Evolutionary conservation across 2,113 vertebrate genomes (phyloP).

Genomic region (Menura novaehollandiae): DNA sequence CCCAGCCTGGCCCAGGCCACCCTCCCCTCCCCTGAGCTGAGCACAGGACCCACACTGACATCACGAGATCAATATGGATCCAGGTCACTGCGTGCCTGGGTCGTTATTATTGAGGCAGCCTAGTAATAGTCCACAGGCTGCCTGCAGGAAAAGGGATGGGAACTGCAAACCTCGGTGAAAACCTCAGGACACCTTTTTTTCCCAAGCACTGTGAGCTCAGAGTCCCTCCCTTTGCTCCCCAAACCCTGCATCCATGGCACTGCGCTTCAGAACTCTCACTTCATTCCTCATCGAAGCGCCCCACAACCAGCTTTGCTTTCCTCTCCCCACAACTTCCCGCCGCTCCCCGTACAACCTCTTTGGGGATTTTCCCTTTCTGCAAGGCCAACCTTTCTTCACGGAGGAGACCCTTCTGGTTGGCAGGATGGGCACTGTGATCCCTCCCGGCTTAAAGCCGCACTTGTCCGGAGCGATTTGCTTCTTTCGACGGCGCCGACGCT

Average conservation of each 20-base stretch:
- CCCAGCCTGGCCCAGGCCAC: background rate
- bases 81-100: fast-evolving
- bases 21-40: background rate
- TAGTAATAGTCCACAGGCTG: background rate
- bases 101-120: fast-evolving
- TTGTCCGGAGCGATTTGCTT: conserved; percentile 79
- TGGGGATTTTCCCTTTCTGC: background rate
- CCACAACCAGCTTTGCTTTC: background rate
- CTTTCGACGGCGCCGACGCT: conserved; percentile 87
- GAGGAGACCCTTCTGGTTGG: conserved; percentile 81
- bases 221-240: background rate
- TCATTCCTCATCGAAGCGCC: fast-evolving
- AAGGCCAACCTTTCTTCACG: conserved; percentile 84
- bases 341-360: background rate
- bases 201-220: background rate
- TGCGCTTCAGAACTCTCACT: background rate
- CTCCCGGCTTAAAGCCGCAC: conserved; percentile 73
- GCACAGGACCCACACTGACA: fast-evolving
- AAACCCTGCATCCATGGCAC: background rate
- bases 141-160: background rate
- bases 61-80: background rate
- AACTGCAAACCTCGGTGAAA: background rate
- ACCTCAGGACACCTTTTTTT: background rate
- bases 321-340: background rate
- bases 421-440: conserved; percentile 80